Conservation (phyloP, 2,797 vertebrate genomes). For the Centroberyx gerrardi region DNA sequence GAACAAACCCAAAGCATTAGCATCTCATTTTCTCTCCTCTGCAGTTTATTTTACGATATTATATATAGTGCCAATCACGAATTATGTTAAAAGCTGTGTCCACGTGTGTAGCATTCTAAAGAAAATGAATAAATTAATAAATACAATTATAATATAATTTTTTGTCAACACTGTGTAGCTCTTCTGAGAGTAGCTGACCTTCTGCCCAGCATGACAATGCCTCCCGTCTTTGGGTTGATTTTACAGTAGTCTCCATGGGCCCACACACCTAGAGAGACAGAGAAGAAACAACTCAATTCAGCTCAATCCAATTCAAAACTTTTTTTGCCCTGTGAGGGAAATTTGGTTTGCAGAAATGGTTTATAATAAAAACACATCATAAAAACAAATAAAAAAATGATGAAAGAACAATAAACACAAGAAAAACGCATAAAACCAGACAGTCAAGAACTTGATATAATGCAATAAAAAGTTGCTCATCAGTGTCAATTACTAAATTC, state of each 20-base stretch:
- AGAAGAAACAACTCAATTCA: neutral
- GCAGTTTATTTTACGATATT: too few species aligned
- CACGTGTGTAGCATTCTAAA: too few species aligned
- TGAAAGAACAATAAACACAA: neutral
- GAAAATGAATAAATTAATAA: too few species aligned
- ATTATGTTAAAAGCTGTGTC: too few species aligned
- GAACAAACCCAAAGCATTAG: neutral
- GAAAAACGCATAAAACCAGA: neutral
- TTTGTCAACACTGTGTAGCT: too few species aligned
- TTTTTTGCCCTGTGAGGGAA: too few species aligned
- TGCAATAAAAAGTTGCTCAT: neutral
- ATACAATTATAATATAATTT: too few species aligned
- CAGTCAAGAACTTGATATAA: neutral
- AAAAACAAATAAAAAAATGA: neutral
- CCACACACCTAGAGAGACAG: slow-evolving; percentile 88
- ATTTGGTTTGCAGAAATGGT: too few species aligned
- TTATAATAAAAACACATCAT: neutral
- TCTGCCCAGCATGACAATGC: slow-evolving; percentile 95
- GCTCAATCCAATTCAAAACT: neutral
- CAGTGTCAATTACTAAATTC: neutral
- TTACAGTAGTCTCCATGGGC: slow-evolving; percentile 97
- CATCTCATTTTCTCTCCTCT: neutral
- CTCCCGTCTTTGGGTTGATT: slow-evolving; percentile 95
- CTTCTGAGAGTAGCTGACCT: slow-evolving; percentile 83
- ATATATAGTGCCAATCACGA: too few species aligned